These are phyloP conservation scores for Atrina japonica DNA, from an alignment of 2,888 invertebrate genomes.

Conservation along the genomic window DNA sequence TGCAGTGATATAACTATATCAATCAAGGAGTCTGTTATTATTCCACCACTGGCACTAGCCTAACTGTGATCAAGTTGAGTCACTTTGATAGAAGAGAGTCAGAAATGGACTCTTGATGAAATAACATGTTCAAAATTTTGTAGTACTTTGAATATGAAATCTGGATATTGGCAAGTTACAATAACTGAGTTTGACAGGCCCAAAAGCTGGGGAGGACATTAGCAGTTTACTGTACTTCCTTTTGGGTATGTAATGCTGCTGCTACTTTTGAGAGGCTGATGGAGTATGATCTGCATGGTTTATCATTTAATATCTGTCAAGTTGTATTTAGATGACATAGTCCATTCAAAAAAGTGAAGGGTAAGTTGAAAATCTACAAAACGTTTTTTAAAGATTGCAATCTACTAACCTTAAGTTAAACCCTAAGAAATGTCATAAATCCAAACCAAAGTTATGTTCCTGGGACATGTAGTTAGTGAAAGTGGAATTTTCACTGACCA, in stretches of 20 bases:
- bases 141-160: slow-evolving; percentile 36
- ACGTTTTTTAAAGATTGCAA: slow-evolving; percentile 13
- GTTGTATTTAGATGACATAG: slow-evolving; percentile 47
- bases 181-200: slow-evolving; percentile 26
- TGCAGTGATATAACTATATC: slow-evolving; percentile 46
- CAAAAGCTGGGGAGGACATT: slow-evolving; percentile 35
- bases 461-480: slow-evolving; percentile 44
- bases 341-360: slow-evolving; percentile 37
- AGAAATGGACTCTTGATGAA: slow-evolving; percentile 40
- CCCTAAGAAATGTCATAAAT: slow-evolving; percentile 32
- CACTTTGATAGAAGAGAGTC: slow-evolving; percentile 46
- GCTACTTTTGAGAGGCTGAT: slow-evolving; percentile 41
- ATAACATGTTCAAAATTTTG: slow-evolving; percentile 43
- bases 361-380: slow-evolving; percentile 25
- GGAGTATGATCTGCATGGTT: slow-evolving; percentile 30
- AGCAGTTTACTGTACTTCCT: slow-evolving; percentile 45
- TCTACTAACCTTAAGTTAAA: slow-evolving; percentile 27
- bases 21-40: slow-evolving; percentile 42
- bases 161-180: slow-evolving; percentile 37
- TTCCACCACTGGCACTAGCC: slow-evolving; percentile 44
- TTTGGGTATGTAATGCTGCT: slow-evolving; percentile 44
- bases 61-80: slow-evolving; percentile 51
- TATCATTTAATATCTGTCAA: slow-evolving; percentile 37
- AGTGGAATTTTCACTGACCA: slow-evolving; percentile 25
- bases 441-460: slow-evolving; percentile 31